phyloP scores from a whole-genome alignment of 2,113 vertebrate genomes.

The Genyomyrus donnyi region DNA sequence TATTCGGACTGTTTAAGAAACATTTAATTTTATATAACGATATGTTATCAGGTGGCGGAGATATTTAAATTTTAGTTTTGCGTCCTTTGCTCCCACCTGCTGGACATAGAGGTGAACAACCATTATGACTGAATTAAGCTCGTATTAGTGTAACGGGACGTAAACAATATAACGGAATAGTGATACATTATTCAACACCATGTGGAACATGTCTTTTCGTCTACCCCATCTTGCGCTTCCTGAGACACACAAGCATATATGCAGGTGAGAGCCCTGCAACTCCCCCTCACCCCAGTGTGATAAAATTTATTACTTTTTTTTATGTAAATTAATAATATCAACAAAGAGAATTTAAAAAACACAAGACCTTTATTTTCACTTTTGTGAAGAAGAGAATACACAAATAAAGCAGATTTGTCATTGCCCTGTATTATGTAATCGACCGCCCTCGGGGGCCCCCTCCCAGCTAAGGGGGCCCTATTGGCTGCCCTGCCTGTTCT shows the following conservation, averaged over 20 bases:
- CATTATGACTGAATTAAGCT: background rate
- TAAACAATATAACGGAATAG: background rate
- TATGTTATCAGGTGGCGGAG: background rate
- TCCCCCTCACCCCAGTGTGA: no score
- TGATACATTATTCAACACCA: background rate
- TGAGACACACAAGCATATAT: background rate
- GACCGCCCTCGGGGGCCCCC: no score
- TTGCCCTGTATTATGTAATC: no score
- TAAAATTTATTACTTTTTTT: no score
- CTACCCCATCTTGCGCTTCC: background rate
- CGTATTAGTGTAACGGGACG: background rate
- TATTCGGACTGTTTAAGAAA: background rate
- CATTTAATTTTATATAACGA: background rate
- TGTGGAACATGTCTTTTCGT: background rate
- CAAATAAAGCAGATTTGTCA: no score
- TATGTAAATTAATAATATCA: no score
- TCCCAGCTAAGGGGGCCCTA: no score
- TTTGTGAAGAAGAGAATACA: no score
- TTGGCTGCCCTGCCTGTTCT: no score
- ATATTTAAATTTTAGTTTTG: background rate
- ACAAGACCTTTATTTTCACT: no score
- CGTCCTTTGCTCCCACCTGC: slow-evolving; percentile 1
- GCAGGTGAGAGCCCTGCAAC: no score
- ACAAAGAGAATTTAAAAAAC: no score
- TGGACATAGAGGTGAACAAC: background rate